Evolutionary conservation across 2,113 vertebrate species (phyloP).

Genomic region (Caretta caretta): DNA sequence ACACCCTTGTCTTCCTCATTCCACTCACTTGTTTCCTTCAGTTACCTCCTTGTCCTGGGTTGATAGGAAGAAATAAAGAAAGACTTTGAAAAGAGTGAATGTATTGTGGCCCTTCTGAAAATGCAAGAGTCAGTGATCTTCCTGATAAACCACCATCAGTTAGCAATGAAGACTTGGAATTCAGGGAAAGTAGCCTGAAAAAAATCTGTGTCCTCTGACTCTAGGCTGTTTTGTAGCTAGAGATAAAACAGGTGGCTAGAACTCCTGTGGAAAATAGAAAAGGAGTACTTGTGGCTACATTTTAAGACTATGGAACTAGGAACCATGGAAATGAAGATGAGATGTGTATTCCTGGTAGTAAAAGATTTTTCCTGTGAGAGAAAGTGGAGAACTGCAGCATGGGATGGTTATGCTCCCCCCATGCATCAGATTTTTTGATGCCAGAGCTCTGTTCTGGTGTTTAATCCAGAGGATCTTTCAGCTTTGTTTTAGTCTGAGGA

Average conservation of each 20-base stretch:
- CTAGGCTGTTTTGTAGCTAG: neutral
- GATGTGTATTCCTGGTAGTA: neutral
- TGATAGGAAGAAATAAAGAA: neutral
- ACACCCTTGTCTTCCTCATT: neutral
- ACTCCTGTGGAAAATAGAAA: slow-evolving; percentile 15
- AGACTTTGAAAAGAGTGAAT: neutral
- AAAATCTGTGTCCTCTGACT: slow-evolving; percentile 33
- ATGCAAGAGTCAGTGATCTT: slow-evolving; percentile 28
- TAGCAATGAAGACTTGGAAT: neutral
- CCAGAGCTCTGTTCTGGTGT: neutral
- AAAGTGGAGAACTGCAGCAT: neutral
- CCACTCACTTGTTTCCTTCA: neutral
- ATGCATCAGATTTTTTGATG: neutral
- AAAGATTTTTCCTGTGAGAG: neutral
- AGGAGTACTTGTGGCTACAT: too few species aligned
- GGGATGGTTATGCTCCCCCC: neutral
- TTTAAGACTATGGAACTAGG: neutral
- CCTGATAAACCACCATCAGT: slow-evolving; percentile 15
- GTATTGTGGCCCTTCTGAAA: slow-evolving; percentile 3
- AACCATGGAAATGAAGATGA: neutral
- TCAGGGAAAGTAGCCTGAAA: neutral
- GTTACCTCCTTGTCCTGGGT: neutral
- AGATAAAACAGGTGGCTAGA: slow-evolving; percentile 6
- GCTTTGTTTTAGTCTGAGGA: neutral
- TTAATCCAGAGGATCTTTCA: neutral